Percentiles rank a stretch among this genome's conserved stretches.
Conservation (phyloP, 2,888 invertebrate genomes). For the Coenonympha arcania region DNA sequence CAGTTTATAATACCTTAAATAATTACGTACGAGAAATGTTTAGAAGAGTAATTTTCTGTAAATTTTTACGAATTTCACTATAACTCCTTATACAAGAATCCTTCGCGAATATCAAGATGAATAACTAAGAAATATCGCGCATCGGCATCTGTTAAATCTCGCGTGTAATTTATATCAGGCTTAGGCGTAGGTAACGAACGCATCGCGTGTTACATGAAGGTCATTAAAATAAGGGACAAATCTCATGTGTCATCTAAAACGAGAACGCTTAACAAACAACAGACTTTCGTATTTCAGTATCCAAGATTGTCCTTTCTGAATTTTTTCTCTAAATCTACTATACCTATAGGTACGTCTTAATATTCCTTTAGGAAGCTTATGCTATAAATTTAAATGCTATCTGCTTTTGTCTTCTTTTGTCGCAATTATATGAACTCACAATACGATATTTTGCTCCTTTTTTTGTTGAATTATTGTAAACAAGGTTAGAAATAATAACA, state of each 20-base stretch:
- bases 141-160: constrained; percentile 21
- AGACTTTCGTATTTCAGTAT: background rate
- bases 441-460: no score
- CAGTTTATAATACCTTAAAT: no score
- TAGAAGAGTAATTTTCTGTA: background rate
- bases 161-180: constrained; percentile 21
- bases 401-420: no score
- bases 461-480: no score
- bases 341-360: no score
- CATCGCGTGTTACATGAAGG: constrained; percentile 41
- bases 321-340: no score
- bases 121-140: constrained; percentile 19
- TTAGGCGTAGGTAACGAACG: constrained; percentile 41
- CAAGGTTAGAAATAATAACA: no score
- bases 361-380: no score
- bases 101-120: constrained; percentile 11
- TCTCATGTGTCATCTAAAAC: background rate
- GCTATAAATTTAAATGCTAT: no score
- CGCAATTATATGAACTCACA: no score
- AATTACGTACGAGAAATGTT: no score
- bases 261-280: background rate
- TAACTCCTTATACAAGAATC: constrained; percentile 8
- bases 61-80: background rate
- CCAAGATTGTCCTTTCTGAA: background rate
- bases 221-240: constrained; percentile 28